Base-by-base conservation (phyloP, 2,888 invertebrate species). In the Drosophila borealis region DNA sequence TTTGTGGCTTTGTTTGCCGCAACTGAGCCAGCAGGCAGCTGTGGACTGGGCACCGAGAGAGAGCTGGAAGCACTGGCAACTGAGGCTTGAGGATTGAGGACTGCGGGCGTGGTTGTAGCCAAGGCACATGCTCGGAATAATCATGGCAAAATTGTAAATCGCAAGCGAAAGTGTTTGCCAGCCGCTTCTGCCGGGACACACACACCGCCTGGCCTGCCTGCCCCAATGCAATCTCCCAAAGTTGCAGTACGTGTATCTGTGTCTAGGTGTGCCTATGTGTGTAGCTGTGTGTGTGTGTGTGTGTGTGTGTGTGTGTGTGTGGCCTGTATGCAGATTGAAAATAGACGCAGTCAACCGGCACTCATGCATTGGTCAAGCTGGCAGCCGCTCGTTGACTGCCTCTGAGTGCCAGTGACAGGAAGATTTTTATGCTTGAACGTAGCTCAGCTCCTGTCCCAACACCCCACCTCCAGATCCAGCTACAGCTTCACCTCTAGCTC, bases 1-100 rank as follows among this genome's bases (percentile, higher is more conserved):
- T 91, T 91, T 91, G 91, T 90, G 91, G 90, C 89, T 89, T 88
- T 85, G 81, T 88, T 88, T 89, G 88, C 91, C 89, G 79, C 91
- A 90, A 81, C 80, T 76, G 74, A 68, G 75, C 74, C 75, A 66
- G 67, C 62, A 49, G 57, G 50, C 36, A 63, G 46, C 64, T 45
- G 51, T 39, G 39, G 51, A 37, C 39, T 51, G 25, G 51, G 51
- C 51, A 2, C 11, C 51, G 11, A 17, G 14, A n/a, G 29, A 39
- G 41, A 2, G 10, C 21, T 14, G 42, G 25, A 14, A 6, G 46
- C 48, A 6, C 34, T 21, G 50, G 3, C 19, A n/a, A 29, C 19
- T 36, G 21, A 21, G 29, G 33, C 33, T 17, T 34, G 49, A 45
- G 63, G 25, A 56, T 9, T 44, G 57, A 50, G 57, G 33, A n/a